Percentiles rank a stretch among this genome's conserved stretches.
Conservation (phyloP, 2,888 invertebrate genomes). For the Ariolimax columbianus region DNA sequence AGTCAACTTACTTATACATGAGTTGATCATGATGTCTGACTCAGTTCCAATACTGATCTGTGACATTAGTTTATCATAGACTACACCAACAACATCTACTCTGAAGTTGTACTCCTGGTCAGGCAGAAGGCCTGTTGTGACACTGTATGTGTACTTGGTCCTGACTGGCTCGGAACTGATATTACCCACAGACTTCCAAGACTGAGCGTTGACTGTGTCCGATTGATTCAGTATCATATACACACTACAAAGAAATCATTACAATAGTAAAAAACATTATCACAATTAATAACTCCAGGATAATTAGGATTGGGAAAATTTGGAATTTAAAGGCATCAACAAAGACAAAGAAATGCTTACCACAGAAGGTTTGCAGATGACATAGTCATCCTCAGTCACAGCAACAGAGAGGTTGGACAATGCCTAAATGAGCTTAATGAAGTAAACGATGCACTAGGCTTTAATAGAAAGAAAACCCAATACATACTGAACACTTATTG, state of each 20-base stretch:
- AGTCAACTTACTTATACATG: conserved; percentile 61
- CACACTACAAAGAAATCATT: background rate
- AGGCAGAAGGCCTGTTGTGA: conserved; percentile 52
- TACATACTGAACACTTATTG: too few species aligned
- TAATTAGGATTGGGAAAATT: too few species aligned
- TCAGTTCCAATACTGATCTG: conserved; percentile 54
- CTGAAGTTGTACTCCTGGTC: conserved; percentile 62
- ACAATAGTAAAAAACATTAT: too few species aligned
- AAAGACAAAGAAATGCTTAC: too few species aligned
- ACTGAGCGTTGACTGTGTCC: background rate
- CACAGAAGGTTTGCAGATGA: too few species aligned
- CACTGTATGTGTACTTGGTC: conserved; percentile 41
- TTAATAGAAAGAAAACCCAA: too few species aligned
- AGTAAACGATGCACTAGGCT: too few species aligned
- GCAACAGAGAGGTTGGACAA: too few species aligned
- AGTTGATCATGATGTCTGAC: conserved; percentile 54
- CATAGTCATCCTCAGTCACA: too few species aligned
- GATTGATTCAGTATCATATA: conserved; percentile 1
- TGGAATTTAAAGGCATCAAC: too few species aligned
- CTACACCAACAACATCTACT: conserved; percentile 61
- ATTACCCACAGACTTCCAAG: conserved; percentile 4
- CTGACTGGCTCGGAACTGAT: background rate
- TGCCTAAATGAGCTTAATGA: too few species aligned
- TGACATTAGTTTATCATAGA: conserved; percentile 59
- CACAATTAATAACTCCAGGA: too few species aligned